Percentiles rank a stretch among this genome's conserved stretches.
phyloP scores from a whole-genome alignment of 2,888 invertebrate genomes.

The Drosophila fungiperda region DNA sequence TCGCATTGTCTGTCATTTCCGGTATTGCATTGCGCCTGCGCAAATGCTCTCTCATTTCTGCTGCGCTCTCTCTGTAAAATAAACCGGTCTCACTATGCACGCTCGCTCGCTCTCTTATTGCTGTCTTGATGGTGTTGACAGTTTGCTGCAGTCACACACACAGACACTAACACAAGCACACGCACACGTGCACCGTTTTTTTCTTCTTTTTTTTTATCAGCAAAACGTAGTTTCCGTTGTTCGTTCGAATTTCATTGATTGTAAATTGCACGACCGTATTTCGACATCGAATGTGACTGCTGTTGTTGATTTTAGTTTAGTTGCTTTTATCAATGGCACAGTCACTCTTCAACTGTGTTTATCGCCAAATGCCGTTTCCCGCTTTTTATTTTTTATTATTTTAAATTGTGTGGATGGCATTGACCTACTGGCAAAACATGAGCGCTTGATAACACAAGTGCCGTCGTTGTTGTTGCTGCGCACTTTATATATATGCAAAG shows the following conservation, averaged over 20 bases:
- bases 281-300: constrained; percentile 50
- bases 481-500: constrained; percentile 13
- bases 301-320: constrained; percentile 6
- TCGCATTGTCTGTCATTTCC: constrained; percentile 62
- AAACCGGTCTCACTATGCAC: constrained; percentile 53
- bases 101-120: constrained; percentile 30
- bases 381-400: constrained; percentile 16
- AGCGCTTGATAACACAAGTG: constrained; percentile 62
- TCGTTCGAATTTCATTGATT: constrained; percentile 62
- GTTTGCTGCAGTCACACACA: constrained; percentile 53
- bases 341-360: constrained; percentile 48
- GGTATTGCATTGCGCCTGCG: constrained; percentile 66
- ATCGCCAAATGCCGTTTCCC: constrained; percentile 45
- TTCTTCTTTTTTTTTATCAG: constrained; percentile 33
- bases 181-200: constrained; percentile 26
- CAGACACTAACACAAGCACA: constrained; percentile 5
- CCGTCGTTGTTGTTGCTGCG: constrained; percentile 10
- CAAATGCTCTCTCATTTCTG: constrained; percentile 42
- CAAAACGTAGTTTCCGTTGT: constrained; percentile 50
- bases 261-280: constrained; percentile 44
- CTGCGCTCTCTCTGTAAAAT: not conserved
- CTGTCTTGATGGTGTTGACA: constrained; percentile 59
- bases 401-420: constrained; percentile 46
- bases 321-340: constrained; percentile 53
- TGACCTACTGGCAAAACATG: constrained; percentile 67